These are phyloP conservation scores for Salpingus planirostris DNA, from an alignment of 2,888 invertebrate genomes.

Conservation along the genomic window DNA sequence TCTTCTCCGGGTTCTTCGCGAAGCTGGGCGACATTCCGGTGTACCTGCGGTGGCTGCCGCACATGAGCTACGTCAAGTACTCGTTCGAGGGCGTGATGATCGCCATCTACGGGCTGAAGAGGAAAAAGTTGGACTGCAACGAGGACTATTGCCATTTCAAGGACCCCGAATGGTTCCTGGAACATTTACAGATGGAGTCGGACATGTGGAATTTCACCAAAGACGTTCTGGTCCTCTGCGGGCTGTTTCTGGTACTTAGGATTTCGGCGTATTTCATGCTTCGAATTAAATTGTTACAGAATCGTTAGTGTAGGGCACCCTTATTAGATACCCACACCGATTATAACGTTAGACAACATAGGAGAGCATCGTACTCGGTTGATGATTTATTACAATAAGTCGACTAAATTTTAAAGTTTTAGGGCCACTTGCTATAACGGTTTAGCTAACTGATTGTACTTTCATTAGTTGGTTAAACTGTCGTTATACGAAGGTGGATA, in stretches of 20 bases:
- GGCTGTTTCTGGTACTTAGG: constrained; percentile 70
- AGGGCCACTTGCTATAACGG: no score
- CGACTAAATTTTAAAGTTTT: no score
- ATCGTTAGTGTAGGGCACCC: no score
- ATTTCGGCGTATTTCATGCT: constrained; percentile 75
- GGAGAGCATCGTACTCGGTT: no score
- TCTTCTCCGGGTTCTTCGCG: constrained; percentile 93
- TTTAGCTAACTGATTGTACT: no score
- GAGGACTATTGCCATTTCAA: constrained; percentile 78
- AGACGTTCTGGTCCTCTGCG: constrained; percentile 72
- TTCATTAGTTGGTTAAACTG: no score
- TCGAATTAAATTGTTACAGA: constrained; percentile 63
- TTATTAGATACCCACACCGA: no score
- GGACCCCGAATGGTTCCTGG: constrained; percentile 71
- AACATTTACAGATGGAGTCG: constrained; percentile 76
- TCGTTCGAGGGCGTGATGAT: constrained; percentile 90
- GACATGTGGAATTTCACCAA: constrained; percentile 59
- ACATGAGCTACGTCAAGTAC: constrained; percentile 83
- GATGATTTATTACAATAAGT: no score
- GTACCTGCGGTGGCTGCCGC: constrained; percentile 83
- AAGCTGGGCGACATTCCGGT: constrained; percentile 84
- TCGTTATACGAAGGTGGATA: no score
- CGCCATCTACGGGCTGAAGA: constrained; percentile 80
- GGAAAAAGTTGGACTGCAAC: constrained; percentile 73
- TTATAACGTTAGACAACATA: no score